Base-by-base conservation (phyloP, 2,113 vertebrate species). In the Corythaeola cristata region DNA sequence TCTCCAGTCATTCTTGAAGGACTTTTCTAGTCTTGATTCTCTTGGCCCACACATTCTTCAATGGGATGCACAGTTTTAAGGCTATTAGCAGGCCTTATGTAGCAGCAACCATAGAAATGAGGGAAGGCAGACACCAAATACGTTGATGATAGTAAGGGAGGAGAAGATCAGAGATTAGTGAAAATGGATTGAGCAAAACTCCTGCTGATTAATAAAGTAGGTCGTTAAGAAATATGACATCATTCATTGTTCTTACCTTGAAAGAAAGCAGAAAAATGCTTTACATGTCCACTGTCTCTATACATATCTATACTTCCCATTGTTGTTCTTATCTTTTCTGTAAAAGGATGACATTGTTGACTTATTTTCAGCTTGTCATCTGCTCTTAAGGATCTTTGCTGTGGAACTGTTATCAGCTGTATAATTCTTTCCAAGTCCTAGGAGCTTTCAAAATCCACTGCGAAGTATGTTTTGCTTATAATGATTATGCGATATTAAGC, bases 141-240 rank as follows among this genome's bases (percentile, higher is more conserved):
- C 69, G 37, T 41, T 75, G 77, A 83, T 92, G 64, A 69, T 11
- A 49, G 33, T 86, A 95, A 83, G 37, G 59, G 21, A 94, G 80
- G 45, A 64, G 59, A 83, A 87, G 52, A 56, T 85, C 45, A 49
- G 67, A 53, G 76, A 82, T 83, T 83, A 85, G 26, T 64, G 80
- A 72, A 76, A 94, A 58, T 60, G 12, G 32, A 90, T 79, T 88
- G 63, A 96, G 86, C 60, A 90, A 74, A 95, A 85, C 75, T 95
- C 87, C 53, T 80, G 32, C 39, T 83, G 45, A 89, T 83, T 91
- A 91, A 95, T 88, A 79, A 88, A 92, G 39, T 72, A 41, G 30
- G 7, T 33, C 9, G 12, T 87, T 96, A 89, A 88, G 67, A 87
- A 93, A 59, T 49, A 73, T 78, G 71, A 89, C 74, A 47, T 52